Evolutionary conservation across 53 echinoderm and acorn worm genomes (phyloP).

Genomic region (Echinometra lucunter): DNA sequence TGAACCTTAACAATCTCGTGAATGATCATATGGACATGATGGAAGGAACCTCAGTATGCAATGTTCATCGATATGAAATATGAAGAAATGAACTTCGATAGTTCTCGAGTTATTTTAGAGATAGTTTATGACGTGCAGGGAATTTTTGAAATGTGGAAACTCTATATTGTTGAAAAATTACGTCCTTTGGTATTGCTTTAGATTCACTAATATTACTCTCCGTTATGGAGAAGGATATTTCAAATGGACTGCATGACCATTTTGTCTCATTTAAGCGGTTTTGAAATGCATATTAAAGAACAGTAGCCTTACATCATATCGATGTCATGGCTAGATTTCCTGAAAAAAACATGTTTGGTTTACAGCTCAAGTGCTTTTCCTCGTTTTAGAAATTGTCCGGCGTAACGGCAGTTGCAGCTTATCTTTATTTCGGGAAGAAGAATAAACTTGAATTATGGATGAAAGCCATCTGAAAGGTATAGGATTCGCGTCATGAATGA

Average conservation of each 20-base stretch:
- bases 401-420: neutral
- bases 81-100: neutral
- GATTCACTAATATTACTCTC: neutral
- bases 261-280: neutral
- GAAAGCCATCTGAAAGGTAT: neutral
- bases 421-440: neutral
- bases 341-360: neutral
- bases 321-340: constrained; percentile 10
- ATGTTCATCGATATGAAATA: neutral
- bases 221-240: neutral
- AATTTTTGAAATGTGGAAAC: neutral
- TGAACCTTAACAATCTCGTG: too few species aligned
- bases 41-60: neutral
- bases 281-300: constrained; percentile 6
- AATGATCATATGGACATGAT: too few species aligned
- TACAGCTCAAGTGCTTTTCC: neutral
- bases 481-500: neutral
- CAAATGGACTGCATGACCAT: neutral
- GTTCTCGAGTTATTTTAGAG: neutral
- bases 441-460: neutral
- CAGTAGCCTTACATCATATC: neutral
- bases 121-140: neutral
- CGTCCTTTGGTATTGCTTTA: neutral
- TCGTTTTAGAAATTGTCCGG: neutral
- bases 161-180: neutral